Conservation (phyloP, 2,797 vertebrate species). For the Melanitta fusca region DNA sequence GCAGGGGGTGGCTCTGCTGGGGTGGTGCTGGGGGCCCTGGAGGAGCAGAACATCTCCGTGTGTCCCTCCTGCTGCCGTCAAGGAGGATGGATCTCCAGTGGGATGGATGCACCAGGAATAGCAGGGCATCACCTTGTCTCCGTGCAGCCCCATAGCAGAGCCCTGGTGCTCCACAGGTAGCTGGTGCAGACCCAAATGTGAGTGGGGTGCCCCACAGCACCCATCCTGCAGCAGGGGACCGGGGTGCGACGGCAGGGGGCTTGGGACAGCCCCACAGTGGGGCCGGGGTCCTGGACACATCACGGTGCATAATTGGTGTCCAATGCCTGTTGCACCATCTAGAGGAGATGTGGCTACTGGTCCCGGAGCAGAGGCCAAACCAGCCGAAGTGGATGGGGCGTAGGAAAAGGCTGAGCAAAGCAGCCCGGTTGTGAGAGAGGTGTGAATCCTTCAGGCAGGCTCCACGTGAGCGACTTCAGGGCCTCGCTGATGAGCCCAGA, state of each 20-base stretch:
- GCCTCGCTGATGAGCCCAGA: background rate
- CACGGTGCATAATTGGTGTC: background rate
- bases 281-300: background rate
- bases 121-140: background rate
- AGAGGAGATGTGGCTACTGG: constrained; percentile 34
- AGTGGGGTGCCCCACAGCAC: background rate
- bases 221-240: rapidly evolving
- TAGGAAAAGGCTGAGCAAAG: background rate
- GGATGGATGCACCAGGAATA: background rate
- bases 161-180: background rate
- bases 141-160: background rate
- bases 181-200: background rate
- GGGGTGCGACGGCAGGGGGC: background rate
- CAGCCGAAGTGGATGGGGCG: background rate
- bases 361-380: background rate
- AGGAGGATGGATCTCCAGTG: background rate
- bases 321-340: constrained; percentile 62
- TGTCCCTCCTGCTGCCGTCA: background rate
- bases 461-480: background rate
- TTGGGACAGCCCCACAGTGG: background rate
- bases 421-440: rapidly evolving
- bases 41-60: background rate
- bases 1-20: background rate
- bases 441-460: background rate
- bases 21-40: background rate